Evolutionary conservation across 2,888 invertebrate species (phyloP), one percentile per base, ranked within the genome.

Genomic region (Drosophila limbata): DNA sequence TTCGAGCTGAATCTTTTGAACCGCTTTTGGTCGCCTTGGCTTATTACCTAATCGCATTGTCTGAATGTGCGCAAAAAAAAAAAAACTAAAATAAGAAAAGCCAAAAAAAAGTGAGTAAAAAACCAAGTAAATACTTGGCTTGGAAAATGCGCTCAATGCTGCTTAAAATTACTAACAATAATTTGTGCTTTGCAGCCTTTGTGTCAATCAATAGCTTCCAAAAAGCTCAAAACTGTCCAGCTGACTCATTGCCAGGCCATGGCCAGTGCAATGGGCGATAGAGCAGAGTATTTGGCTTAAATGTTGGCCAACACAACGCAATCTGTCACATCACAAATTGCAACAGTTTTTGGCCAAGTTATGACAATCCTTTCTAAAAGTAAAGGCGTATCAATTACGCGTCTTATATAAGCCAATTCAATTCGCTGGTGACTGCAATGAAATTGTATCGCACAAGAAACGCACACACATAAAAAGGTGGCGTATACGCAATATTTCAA

Each of bases 401-500:
- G 48, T 55, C 52, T 83, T 84, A 80, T 73, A 79, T 84, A 86
- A 84, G 48, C 47, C 45, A 11, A 52, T 19, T 42, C 45, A 11
- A 52, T 19, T 39, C 25, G 52, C 45, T 55, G 35, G 63, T 53
- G 64, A 55, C 63, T 71, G 70, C 84, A 72, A 52, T 56, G 71
- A 76, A 83, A 81, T 70, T 77, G 84, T 84, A 81, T 79, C 83
- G 84, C 74, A 55, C 62, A 37, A 33, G 33, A 50, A 53, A 66
- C 66, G 28, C 25, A 47, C 25, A 69, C 55, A 69, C 52, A 55
- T 2, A 47, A 50, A 64, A 59, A 33, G 62, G 73, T 45, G 81
- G 76, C 85, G 85, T 88, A 86, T 86, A 79, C 88, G 86, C 87
- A 88, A 86, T 86, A 74, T 85, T 74, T 74, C 72, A 84, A 62